These are phyloP conservation scores for Caenorhabditis parvicauda DNA, from an alignment of 2,888 invertebrate species.

Conservation along the genomic window DNA sequence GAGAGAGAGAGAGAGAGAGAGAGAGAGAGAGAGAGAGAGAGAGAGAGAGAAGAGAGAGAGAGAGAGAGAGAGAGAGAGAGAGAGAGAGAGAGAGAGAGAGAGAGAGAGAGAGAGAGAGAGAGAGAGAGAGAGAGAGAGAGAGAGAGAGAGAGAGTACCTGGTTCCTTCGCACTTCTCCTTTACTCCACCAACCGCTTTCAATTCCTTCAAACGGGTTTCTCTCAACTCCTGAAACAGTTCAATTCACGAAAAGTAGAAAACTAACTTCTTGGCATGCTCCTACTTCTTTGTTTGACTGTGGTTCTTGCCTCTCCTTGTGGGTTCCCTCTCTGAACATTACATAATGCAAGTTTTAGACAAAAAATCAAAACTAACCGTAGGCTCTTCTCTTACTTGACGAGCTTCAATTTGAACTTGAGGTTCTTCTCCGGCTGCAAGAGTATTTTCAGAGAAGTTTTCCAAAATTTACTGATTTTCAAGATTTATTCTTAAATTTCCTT, in stretches of 20 bases:
- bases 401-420: too few relatives aligned
- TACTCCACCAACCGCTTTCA: slow-evolving; percentile 44
- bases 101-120: background rate
- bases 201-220: slow-evolving; percentile 48
- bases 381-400: too few relatives aligned
- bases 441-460: too few relatives aligned
- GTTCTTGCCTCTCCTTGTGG: slow-evolving; percentile 9
- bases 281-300: slow-evolving; percentile 29
- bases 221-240: slow-evolving; percentile 22
- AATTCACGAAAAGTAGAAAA: slow-evolving; percentile 1
- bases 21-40: too few relatives aligned
- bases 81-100: too few relatives aligned
- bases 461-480: too few relatives aligned
- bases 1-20: background rate
- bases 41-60: too few relatives aligned
- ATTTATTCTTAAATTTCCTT: too few relatives aligned
- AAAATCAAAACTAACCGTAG: too few relatives aligned
- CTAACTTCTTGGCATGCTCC: slow-evolving; percentile 35
- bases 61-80: too few relatives aligned
- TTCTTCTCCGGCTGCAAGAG: too few relatives aligned
- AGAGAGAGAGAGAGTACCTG: slow-evolving; percentile 24
- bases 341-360: background rate
- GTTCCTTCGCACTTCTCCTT: slow-evolving; percentile 45
- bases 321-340: slow-evolving; percentile 10
- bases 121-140: background rate